These are phyloP conservation scores for Drosophila sucinea DNA, from an alignment of 1,140 invertebrate species.

Conservation along the genomic window DNA sequence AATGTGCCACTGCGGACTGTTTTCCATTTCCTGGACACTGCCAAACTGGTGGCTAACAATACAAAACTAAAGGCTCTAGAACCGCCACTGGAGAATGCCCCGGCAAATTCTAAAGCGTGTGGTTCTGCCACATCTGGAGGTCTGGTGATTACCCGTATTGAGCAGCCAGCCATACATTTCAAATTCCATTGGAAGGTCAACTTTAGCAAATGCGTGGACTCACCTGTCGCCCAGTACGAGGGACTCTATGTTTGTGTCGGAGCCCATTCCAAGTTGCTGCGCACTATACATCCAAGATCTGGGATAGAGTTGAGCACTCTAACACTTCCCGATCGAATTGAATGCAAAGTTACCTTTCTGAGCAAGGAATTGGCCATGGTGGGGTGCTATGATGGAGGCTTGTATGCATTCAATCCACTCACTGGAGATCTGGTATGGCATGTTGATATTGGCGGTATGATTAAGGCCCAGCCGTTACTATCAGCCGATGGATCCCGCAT, in stretches of 20 bases:
- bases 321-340: constrained; percentile 84
- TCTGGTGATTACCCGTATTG: constrained; percentile 53
- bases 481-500: constrained; percentile 44
- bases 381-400: constrained; percentile 85
- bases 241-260: constrained; percentile 64
- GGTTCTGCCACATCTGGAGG: neutral
- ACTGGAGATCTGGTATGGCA: constrained; percentile 83
- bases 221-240: constrained; percentile 81
- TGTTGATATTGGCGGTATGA: constrained; percentile 83
- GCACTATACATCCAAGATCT: constrained; percentile 46
- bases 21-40: constrained; percentile 47
- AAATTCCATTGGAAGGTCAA: constrained; percentile 83
- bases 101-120: neutral
- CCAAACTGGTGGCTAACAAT: constrained; percentile 59
- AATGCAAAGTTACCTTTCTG: constrained; percentile 84
- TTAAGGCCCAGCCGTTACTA: constrained; percentile 84
- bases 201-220: constrained; percentile 85
- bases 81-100: neutral
- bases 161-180: constrained; percentile 43
- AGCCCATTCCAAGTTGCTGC: constrained; percentile 69
- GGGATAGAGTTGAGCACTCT: constrained; percentile 76
- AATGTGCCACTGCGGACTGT: constrained; percentile 46
- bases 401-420: constrained; percentile 84
- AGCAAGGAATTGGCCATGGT: constrained; percentile 61
- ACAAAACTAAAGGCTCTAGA: constrained; percentile 56